Conservation (phyloP, 2,113 vertebrate species). For the Archocentrus centrarchus region DNA sequence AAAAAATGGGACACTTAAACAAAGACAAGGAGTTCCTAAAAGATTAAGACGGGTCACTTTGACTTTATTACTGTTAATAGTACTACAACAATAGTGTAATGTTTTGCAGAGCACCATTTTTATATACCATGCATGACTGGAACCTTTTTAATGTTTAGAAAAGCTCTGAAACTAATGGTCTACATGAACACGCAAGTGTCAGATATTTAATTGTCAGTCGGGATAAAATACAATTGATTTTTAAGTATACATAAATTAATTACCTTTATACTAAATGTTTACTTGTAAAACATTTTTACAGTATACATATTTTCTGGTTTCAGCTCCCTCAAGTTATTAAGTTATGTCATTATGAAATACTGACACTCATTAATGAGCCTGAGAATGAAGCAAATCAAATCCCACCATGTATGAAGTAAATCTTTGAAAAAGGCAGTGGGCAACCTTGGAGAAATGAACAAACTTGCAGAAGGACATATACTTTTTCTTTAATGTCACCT, state of each 20-base stretch:
- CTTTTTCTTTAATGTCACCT: not conserved
- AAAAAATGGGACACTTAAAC: not conserved
- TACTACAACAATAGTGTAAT: not conserved
- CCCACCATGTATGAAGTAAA: not conserved
- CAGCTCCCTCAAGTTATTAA: not conserved
- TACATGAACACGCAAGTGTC: not conserved
- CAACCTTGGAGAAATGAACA: slow-evolving; percentile 12
- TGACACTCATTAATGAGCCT: not conserved
- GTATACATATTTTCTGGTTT: not conserved
- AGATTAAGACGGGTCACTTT: too few relatives aligned
- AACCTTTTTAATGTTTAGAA: not conserved
- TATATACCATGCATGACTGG: not conserved
- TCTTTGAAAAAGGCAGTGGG: not conserved
- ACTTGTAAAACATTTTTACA: not conserved
- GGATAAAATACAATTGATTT: not conserved
- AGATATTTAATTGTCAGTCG: not conserved
- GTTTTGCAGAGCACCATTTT: too few relatives aligned
- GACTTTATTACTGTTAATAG: not conserved
- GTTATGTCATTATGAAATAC: not conserved
- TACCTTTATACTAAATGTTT: not conserved
- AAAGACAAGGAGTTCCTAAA: not conserved
- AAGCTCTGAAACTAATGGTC: not conserved
- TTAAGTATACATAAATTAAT: not conserved
- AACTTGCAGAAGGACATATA: not conserved
- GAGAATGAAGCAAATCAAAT: not conserved